Evolutionary conservation across 2,113 vertebrate species (phyloP).

Genomic region (Condylura cristata): DNA sequence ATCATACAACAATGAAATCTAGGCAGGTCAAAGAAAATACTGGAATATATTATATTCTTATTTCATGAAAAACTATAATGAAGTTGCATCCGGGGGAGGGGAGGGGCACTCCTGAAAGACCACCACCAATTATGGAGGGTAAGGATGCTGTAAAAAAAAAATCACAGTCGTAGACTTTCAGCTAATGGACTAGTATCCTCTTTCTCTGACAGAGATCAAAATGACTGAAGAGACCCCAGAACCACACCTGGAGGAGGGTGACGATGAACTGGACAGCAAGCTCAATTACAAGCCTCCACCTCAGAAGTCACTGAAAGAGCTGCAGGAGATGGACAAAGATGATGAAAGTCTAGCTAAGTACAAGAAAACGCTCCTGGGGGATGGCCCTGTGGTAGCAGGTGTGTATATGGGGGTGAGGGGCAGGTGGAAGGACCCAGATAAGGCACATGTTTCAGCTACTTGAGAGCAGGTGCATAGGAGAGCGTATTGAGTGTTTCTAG

Average conservation of each 20-base stretch:
- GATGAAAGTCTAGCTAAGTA: slow-evolving; percentile 90
- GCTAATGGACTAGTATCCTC: background rate
- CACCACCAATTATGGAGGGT: background rate
- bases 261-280: slow-evolving; percentile 87
- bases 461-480: background rate
- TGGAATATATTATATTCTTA: background rate
- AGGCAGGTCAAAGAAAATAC: background rate
- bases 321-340: slow-evolving; percentile 90
- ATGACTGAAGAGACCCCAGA: slow-evolving; percentile 88
- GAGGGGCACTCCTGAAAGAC: background rate
- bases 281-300: slow-evolving; percentile 91
- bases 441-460: too few species aligned
- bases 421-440: rapidly evolving
- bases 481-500: background rate
- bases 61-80: background rate
- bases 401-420: background rate
- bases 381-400: slow-evolving; percentile 88
- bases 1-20: background rate
- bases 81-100: background rate
- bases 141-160: background rate
- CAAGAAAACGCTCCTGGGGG: slow-evolving; percentile 89
- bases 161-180: rapidly evolving
- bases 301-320: slow-evolving; percentile 89
- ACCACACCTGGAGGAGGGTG: slow-evolving; percentile 85
- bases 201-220: slow-evolving; percentile 60